Base-by-base conservation (phyloP, 2,113 vertebrate species). In the Misgurnus mizolepis region DNA sequence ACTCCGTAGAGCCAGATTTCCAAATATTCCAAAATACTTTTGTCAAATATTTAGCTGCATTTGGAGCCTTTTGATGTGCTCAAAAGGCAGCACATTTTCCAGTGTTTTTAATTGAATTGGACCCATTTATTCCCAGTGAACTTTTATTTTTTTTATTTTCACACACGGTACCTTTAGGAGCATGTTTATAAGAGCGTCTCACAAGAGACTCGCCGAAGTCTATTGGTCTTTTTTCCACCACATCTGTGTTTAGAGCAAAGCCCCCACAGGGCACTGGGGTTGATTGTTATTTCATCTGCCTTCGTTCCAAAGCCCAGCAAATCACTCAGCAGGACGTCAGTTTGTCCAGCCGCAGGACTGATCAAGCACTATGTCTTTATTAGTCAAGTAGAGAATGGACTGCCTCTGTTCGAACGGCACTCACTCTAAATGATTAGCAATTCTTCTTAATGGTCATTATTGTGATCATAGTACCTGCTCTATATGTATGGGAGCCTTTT, bases 201-300 rank as follows among this genome's bases (percentile, higher is more conserved):
- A 60, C 41, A 15, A 27, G 27, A n/a, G 55, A 45, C 34, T 11
- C 14, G 47, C 45, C 64, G n/a, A 53, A 71, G 67, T 10, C 61
- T 10, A 65, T 58, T 41, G 81, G 39, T 39, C 61, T 41, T 69
- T 67, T 66, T 81, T 64, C 61, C 70, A 12, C 58, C 73, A 75
- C 73, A 75, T 64, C 73, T 75, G 73, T 75, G 73, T 47, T 75
- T 49, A 75, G 22, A 75, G 76, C 67, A 17, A 39, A 53, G 67
- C 34, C 60, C 68, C 61, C 49, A 14, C 76, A 50, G 81, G 65
- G 53, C 69, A 14, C 53, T 67, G 71, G 60, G 62, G 61, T 68
- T 80, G 81, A 78, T 82, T 78, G 61, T 66, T 78, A 78, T 78
- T 78, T 78, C 76, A 74, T 78, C 76, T 82, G 81, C 69, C 77